phyloP scores from a whole-genome alignment of 1,140 invertebrate species.

The Musca domestica region DNA sequence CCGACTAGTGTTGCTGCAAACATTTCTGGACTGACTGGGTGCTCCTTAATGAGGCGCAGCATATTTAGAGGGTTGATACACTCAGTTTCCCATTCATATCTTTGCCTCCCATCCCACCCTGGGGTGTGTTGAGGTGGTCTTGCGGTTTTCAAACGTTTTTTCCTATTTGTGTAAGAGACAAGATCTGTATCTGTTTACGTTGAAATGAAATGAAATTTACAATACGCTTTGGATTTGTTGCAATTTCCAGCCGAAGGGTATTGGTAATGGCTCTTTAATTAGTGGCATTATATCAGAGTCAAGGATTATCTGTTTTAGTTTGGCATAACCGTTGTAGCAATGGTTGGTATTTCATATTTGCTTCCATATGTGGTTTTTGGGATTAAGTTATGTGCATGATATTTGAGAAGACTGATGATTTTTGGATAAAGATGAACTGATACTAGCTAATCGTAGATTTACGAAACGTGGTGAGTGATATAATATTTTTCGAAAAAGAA shows the following conservation, averaged over 20 bases:
- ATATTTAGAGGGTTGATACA: too few species aligned
- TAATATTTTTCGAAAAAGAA: too few species aligned
- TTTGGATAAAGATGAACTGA: too few species aligned
- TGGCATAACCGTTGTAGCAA: too few species aligned
- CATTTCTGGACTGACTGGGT: background rate
- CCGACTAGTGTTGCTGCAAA: too few species aligned
- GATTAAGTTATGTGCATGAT: too few species aligned
- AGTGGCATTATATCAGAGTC: conserved; percentile 15
- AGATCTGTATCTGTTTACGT: background rate
- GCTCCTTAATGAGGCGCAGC: background rate
- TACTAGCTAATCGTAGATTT: too few species aligned
- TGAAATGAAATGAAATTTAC: background rate
- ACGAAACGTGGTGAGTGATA: too few species aligned
- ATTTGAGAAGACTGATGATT: too few species aligned
- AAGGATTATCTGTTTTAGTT: conserved; percentile 11
- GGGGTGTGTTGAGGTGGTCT: background rate
- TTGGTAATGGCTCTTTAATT: conserved; percentile 22
- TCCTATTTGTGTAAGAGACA: background rate
- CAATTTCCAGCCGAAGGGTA: background rate
- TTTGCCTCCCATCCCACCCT: background rate
- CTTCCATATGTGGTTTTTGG: too few species aligned
- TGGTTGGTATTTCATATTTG: too few species aligned
- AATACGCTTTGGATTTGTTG: background rate
- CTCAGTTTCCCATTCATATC: background rate
- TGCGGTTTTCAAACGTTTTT: conserved; percentile 5